Conservation (phyloP, 2,113 vertebrate species). For the Lasiurus cinereus region DNA sequence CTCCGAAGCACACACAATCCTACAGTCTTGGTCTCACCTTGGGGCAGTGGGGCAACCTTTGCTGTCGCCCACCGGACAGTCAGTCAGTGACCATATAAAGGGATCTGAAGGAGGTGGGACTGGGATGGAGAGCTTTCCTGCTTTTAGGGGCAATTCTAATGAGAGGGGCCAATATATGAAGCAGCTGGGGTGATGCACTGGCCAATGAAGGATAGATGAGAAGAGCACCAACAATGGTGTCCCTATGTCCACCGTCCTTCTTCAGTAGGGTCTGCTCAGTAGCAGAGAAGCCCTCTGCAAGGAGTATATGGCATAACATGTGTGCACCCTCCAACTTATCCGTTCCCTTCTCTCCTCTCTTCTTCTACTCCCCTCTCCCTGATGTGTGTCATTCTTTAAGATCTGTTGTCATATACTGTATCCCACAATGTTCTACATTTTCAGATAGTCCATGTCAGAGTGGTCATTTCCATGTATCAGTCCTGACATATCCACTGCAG, state of each 20-base stretch:
- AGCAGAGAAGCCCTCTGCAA: neutral
- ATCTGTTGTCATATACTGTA: neutral
- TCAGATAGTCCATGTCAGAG: neutral
- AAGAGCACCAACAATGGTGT: neutral
- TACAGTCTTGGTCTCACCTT: neutral
- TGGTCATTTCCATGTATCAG: neutral
- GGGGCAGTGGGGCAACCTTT: neutral
- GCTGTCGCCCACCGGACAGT: no score
- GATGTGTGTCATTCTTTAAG: neutral
- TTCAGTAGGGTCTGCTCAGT: neutral
- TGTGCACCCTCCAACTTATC: neutral
- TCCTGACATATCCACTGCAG: neutral
- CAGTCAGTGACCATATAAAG: neutral
- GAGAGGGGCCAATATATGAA: neutral
- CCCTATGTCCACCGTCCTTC: neutral
- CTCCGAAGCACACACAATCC: neutral
- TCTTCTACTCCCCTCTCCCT: fast-evolving
- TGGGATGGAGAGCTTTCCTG: neutral
- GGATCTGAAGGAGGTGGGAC: neutral
- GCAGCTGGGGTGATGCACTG: neutral
- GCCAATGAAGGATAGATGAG: neutral
- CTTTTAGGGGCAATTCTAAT: neutral
- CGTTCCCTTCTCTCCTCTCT: neutral
- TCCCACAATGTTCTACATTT: neutral
- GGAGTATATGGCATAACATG: neutral